A percentile compares a stretch with the other conserved stretches of the same genome.
These are phyloP conservation scores for Panopea generosa DNA, from an alignment of 2,888 invertebrate genomes.

Conservation along the genomic window DNA sequence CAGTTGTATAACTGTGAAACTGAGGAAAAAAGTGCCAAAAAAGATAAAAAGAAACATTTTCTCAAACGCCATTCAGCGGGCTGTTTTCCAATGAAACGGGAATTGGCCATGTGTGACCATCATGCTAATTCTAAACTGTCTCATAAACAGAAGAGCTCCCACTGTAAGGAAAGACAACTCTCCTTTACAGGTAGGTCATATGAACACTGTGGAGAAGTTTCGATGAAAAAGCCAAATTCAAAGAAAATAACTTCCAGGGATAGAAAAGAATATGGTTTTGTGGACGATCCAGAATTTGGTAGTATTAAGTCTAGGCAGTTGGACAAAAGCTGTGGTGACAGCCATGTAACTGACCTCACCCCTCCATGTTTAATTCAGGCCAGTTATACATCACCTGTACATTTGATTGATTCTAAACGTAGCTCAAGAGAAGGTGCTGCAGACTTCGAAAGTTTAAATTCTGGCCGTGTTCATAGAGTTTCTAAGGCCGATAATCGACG, in stretches of 20 bases:
- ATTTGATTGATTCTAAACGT: slow-evolving; percentile 1
- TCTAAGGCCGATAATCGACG: slow-evolving; percentile 11
- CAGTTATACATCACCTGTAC: slow-evolving; percentile 10
- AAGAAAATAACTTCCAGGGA: neutral
- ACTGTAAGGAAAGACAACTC: slow-evolving; percentile 17
- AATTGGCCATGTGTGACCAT: neutral
- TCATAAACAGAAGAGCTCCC: slow-evolving; percentile 30
- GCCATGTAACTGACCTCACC: slow-evolving; percentile 33
- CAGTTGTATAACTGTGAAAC: slow-evolving; percentile 58
- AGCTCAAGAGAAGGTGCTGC: slow-evolving; percentile 14
- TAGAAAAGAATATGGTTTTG: neutral
- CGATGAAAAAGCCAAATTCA: neutral
- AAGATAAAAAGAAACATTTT: slow-evolving; percentile 42
- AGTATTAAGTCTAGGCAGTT: too few relatives aligned
- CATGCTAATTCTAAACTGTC: slow-evolving; percentile 16
- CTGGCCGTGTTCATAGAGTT: neutral
- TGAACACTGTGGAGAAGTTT: neutral
- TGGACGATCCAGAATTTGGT: neutral
- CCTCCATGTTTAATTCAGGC: slow-evolving; percentile 34
- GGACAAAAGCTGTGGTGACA: too few relatives aligned
- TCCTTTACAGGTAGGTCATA: neutral
- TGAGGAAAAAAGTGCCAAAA: slow-evolving; percentile 38
- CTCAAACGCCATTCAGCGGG: slow-evolving; percentile 57
- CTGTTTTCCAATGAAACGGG: slow-evolving; percentile 37
- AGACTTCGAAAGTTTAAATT: neutral